Conservation (phyloP, 64 coral and sea anemone species). For the Stichodactyla mertensii region DNA sequence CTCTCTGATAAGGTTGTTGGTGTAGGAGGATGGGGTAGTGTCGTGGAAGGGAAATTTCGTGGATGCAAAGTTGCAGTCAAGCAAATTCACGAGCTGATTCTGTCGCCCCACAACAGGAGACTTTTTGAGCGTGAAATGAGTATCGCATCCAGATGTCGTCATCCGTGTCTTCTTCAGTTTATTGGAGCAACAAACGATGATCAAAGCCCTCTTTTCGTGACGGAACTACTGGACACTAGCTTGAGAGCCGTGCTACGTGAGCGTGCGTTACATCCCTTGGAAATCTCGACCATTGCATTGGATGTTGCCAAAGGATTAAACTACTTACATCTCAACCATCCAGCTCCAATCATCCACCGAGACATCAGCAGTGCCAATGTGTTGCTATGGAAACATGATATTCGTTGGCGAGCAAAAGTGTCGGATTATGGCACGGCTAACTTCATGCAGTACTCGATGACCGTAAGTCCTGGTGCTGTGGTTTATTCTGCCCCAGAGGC, state of each 20-base stretch:
- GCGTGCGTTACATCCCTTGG: background rate
- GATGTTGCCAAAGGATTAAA: constrained; percentile 29
- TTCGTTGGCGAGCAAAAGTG: constrained; percentile 36
- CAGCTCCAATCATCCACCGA: constrained; percentile 38
- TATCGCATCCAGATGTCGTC: constrained; percentile 61
- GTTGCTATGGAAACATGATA: constrained; percentile 32
- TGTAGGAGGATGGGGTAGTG: constrained; percentile 46
- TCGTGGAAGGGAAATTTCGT: constrained; percentile 45
- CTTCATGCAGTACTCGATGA: constrained; percentile 27
- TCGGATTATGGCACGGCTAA: constrained; percentile 56
- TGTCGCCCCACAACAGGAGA: constrained; percentile 48
- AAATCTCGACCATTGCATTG: constrained; percentile 16
- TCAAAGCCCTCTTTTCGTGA: constrained; percentile 40
- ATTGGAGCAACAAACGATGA: constrained; percentile 48
- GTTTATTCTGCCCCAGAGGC: constrained; percentile 42
- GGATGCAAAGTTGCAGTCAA: constrained; percentile 66
- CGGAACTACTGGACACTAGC: constrained; percentile 41
- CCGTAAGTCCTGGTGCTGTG: constrained; percentile 29
- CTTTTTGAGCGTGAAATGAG: constrained; percentile 69
- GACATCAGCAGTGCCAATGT: constrained; percentile 51
- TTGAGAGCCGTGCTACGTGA: constrained; percentile 22
- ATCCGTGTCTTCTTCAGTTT: constrained; percentile 62
- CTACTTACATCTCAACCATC: constrained; percentile 33
- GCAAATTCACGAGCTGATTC: constrained; percentile 62
- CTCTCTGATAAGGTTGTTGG: constrained; percentile 42